Evolutionary conservation across 1,140 invertebrate species (phyloP), one percentile per base, ranked within the genome.

Genomic region (Myzus persicae): DNA sequence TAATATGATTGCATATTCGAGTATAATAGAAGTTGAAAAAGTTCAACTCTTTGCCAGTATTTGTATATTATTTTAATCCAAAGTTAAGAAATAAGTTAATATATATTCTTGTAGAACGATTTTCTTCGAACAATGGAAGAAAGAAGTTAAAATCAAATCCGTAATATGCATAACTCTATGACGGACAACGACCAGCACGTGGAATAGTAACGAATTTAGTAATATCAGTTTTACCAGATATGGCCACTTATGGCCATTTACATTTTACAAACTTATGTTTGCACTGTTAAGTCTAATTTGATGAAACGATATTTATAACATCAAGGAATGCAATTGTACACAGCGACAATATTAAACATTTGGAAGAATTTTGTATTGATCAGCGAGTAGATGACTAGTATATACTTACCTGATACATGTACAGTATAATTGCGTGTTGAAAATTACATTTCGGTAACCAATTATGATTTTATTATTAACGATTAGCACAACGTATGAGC

Each of bases 401-500:
- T 84, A 24, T 18, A 14, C n/a, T 20, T 38, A 24, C 22, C 22
- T 82, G 18, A 81, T 81, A 22, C 4, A n/a, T 8, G 26, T 14
- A 40, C 84, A 44, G n/a, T 14, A 18, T 46, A n/a, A 87, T 44
- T 44, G 84, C 26, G 38, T 48, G 85, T 48, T 46, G 42, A 88
- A 88, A 48, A 48, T 36, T 44, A 36, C 6, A 40, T 48, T 48
- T 88, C 48, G 18, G 44, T 22, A 48, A 36, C 31, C 85, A 46
- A 88, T 88, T 48, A 48, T 48, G 44, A 46, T 88, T 48, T n/a
- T 36, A 88, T 88, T 48, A n/a, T 88, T 9, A 31, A 26, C n/a
- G 44, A 88, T 88, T 88, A 88, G 44, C 85, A 88, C 48, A 88
- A 88, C n/a, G 42, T n/a, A 46, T 46, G 84, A n/a, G 18, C 31